phyloP scores from a whole-genome alignment of 2,888 invertebrate species.

The Lochmaea crataegi region DNA sequence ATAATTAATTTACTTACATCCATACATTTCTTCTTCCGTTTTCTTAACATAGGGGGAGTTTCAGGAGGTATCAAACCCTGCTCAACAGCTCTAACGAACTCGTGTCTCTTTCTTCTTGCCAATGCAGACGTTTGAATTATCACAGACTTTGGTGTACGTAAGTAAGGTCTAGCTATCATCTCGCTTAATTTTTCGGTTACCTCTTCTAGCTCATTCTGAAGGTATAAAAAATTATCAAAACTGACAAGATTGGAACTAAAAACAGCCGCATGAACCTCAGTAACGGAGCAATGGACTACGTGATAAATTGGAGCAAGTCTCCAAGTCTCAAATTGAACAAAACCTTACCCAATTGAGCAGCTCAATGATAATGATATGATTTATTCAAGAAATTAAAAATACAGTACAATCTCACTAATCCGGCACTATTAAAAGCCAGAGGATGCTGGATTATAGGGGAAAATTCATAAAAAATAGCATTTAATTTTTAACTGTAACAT shows the following conservation, averaged over 20 bases:
- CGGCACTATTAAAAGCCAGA: too few species aligned
- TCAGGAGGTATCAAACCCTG: slow-evolving; percentile 71
- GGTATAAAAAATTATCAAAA: slow-evolving; percentile 16
- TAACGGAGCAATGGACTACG: too few species aligned
- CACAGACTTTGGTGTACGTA: slow-evolving; percentile 71
- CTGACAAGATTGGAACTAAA: background rate
- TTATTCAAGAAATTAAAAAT: too few species aligned
- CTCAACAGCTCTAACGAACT: slow-evolving; percentile 72
- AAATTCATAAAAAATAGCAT: too few species aligned
- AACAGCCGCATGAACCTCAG: too few species aligned
- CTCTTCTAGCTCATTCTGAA: slow-evolving; percentile 75
- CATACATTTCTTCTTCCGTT: slow-evolving; percentile 65
- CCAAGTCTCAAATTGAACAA: too few species aligned
- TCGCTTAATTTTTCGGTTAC: slow-evolving; percentile 74
- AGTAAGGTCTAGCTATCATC: slow-evolving; percentile 73
- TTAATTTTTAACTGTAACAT: too few species aligned
- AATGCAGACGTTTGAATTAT: slow-evolving; percentile 73
- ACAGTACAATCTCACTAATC: too few species aligned
- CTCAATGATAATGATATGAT: too few species aligned
- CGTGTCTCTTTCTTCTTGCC: slow-evolving; percentile 71
- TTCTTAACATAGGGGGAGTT: slow-evolving; percentile 71
- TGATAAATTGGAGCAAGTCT: too few species aligned
- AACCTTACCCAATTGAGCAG: too few species aligned
- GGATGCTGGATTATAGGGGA: too few species aligned
- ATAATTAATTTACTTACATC: slow-evolving; percentile 61